Evolutionary conservation across 2,888 invertebrate genomes (phyloP).

Genomic region (Chrysina gloriosa): DNA sequence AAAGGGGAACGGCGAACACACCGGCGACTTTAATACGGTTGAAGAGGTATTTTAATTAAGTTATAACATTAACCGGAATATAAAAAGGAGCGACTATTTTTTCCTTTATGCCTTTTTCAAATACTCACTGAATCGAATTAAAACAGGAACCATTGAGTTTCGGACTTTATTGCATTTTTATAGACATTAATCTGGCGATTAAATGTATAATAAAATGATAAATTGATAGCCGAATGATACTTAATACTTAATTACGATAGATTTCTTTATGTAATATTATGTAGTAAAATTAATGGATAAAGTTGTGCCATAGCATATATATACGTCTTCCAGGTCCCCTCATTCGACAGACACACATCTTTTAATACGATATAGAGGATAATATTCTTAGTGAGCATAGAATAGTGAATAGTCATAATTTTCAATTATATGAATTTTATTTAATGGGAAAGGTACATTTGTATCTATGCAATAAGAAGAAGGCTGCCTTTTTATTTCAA

Average conservation of each 20-base stretch:
- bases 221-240: conserved; percentile 31
- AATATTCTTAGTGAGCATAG: neutral
- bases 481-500: too few species aligned
- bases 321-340: neutral
- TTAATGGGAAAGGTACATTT: neutral
- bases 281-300: conserved; percentile 30
- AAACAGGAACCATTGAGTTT: conserved; percentile 28
- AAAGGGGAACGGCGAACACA: neutral
- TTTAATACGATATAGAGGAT: conserved; percentile 21
- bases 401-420: conserved; percentile 26
- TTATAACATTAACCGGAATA: conserved; percentile 28
- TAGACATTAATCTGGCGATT: conserved; percentile 37
- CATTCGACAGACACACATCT: neutral
- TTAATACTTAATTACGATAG: conserved; percentile 36
- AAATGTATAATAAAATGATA: conserved; percentile 36
- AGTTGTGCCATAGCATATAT: neutral
- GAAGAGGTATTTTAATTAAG: conserved; percentile 29
- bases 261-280: conserved; percentile 35
- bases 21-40: conserved; percentile 9
- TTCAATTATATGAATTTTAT: conserved; percentile 17
- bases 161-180: conserved; percentile 31
- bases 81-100: conserved; percentile 13
- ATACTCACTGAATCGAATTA: conserved; percentile 30
- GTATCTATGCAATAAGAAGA: too few species aligned
- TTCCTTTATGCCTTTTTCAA: conserved; percentile 17